These are phyloP conservation scores for Palythoa grandis DNA, from an alignment of 92 coral and sea anemone species.

Conservation along the genomic window DNA sequence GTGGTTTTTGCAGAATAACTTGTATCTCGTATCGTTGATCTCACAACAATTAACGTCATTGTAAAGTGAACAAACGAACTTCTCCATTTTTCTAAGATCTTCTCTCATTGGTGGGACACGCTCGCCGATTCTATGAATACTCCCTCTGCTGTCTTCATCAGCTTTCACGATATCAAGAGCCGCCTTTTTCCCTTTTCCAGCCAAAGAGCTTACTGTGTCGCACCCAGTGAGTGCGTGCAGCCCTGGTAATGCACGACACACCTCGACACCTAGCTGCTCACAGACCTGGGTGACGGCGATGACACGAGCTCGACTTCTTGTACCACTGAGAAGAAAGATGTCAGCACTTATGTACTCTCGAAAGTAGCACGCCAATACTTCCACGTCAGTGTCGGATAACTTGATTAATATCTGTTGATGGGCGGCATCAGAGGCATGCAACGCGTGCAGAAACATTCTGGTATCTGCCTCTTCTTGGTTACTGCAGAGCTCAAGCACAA, in stretches of 20 bases:
- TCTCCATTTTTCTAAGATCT: conserved; percentile 40
- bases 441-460: conserved; percentile 35
- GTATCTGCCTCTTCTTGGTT: conserved; percentile 67
- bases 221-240: conserved; percentile 70
- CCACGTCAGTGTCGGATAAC: conserved; percentile 61
- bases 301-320: conserved; percentile 52
- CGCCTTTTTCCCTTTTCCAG: conserved; percentile 67
- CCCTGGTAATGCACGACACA: conserved; percentile 59
- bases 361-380: conserved; percentile 54
- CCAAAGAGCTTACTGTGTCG: conserved; percentile 60
- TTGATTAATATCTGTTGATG: conserved; percentile 51
- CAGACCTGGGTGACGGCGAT: conserved; percentile 42
- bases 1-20: conserved; percentile 56
- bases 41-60: conserved; percentile 44
- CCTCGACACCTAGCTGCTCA: conserved; percentile 57
- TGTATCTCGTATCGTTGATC: conserved; percentile 55
- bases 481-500: conserved; percentile 38
- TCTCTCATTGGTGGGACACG: conserved; percentile 44
- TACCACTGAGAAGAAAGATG: conserved; percentile 62
- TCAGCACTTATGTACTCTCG: conserved; percentile 51
- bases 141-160: conserved; percentile 36
- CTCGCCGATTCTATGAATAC: conserved; percentile 51
- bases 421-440: conserved; percentile 51
- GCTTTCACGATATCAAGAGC: conserved; percentile 57
- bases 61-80: conserved; percentile 59